Base-by-base conservation (phyloP, 2,888 invertebrate species). In the Osedax frankpressi region DNA sequence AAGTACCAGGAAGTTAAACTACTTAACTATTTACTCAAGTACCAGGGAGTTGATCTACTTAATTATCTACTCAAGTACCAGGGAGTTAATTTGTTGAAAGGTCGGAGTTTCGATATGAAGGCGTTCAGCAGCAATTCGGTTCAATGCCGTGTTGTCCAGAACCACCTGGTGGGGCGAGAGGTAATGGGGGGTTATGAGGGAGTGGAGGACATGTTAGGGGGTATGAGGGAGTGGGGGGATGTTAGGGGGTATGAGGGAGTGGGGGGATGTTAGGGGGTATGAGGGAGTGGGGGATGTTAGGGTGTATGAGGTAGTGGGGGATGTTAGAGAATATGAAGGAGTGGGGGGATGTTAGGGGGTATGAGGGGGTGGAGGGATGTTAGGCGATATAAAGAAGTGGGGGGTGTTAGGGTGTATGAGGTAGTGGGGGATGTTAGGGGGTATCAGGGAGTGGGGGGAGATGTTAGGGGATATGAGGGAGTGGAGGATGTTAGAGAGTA, bases 111-210 rank as follows among this genome's bases (percentile, higher is more conserved):
- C 91, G 80, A 97, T 93, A 81, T 93, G 94, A 29, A 98, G 88
- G 68, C 95, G 88, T 82, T 97, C 96, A 14, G 83, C 83, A 29
- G 86, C 86, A 67, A 87, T 86, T 75, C 86, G 81, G 86, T 97
- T 94, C 63, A 98, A 86, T 0, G 97, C 97, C 3, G 97, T 96
- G 85, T 98, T 98, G 85, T 98, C 98, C 75, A 98, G 86, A 3
- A 96, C 83, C 91, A 97, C 85, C 84, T 84, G 29, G 1, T 14
- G 65, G 25, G 19, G n/a, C n/a, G n/a, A n/a, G n/a, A n/a, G n/a
- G n/a, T 44, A 44, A 19, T 19, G 19, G 44, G 44, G 6, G 44
- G 6, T 44, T 44, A 44, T 44, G 44, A 11, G 6, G 19, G 44
- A 11, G 44, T 44, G 19, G 11, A 44, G 6, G 44, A 19, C 11